These are phyloP conservation scores for Diarsia dahlii DNA, from an alignment of 2,888 invertebrate species.

Conservation along the genomic window DNA sequence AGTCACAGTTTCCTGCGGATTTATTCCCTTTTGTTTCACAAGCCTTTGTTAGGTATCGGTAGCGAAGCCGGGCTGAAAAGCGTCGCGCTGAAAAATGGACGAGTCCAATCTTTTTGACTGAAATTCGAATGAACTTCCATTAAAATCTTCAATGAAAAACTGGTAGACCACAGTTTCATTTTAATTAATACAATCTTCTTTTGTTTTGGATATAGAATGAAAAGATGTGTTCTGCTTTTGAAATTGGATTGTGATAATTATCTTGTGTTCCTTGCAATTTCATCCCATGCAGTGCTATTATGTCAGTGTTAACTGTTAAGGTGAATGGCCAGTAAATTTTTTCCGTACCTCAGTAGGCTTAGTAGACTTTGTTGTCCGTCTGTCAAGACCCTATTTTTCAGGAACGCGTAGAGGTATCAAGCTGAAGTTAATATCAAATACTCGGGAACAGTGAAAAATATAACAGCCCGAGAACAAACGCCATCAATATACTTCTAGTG, in stretches of 20 bases:
- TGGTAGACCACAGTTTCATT: conserved; percentile 10
- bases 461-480: too few species aligned
- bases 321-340: neutral
- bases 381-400: too few species aligned
- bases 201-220: neutral
- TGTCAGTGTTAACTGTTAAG: neutral
- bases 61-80: conserved; percentile 31
- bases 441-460: too few species aligned
- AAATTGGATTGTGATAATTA: neutral
- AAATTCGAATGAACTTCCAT: conserved; percentile 42
- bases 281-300: neutral
- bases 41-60: conserved; percentile 32
- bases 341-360: too few species aligned
- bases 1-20: conserved; percentile 21
- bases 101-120: conserved; percentile 18
- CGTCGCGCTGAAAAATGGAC: conserved; percentile 43
- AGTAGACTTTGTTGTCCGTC: too few species aligned
- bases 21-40: conserved; percentile 53
- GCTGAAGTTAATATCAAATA: too few species aligned
- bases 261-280: neutral
- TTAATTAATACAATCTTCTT: conserved; percentile 2
- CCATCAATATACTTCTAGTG: too few species aligned
- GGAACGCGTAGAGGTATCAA: too few species aligned
- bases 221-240: neutral
- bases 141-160: conserved; percentile 16